Evolutionary conservation across 30 jellyfish, hydroid and myxozoan species (phyloP).

Genomic region (Aurelia sp.): DNA sequence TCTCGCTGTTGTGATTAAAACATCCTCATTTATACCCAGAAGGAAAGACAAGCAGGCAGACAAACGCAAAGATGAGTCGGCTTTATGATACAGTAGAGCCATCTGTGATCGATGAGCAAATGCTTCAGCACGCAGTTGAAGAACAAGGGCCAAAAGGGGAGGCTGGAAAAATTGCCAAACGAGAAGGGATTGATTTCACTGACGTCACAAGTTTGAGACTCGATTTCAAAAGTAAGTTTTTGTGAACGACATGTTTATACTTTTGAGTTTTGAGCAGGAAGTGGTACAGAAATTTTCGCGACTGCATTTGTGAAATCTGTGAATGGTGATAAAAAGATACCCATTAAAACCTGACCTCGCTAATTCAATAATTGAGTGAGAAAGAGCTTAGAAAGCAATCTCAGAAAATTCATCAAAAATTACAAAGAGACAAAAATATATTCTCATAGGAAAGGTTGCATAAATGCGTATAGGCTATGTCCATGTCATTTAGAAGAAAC

Average conservation of each 20-base stretch:
- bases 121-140: slow-evolving; percentile 84
- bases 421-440: too few species aligned
- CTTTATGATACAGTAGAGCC: slow-evolving; percentile 93
- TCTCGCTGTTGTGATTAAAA: neutral
- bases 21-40: neutral
- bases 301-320: too few species aligned
- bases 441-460: too few species aligned
- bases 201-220: slow-evolving; percentile 74
- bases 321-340: too few species aligned
- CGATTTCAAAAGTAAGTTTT: slow-evolving; percentile 87
- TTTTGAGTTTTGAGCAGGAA: neutral
- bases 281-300: too few species aligned
- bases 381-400: too few species aligned
- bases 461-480: too few species aligned
- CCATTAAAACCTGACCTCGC: too few species aligned
- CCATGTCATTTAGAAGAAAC: too few species aligned
- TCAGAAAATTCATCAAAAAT: too few species aligned
- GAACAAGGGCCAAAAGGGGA: slow-evolving; percentile 99
- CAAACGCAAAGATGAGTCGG: slow-evolving; percentile 71
- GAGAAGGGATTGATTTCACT: slow-evolving; percentile 87
- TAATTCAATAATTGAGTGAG: too few species aligned
- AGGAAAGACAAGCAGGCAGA: neutral
- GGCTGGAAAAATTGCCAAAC: slow-evolving; percentile 94
- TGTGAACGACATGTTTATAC: neutral
- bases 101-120: slow-evolving; percentile 84